phyloP scores from a whole-genome alignment of 2,113 vertebrate genomes.

The Tetrao urogallus region DNA sequence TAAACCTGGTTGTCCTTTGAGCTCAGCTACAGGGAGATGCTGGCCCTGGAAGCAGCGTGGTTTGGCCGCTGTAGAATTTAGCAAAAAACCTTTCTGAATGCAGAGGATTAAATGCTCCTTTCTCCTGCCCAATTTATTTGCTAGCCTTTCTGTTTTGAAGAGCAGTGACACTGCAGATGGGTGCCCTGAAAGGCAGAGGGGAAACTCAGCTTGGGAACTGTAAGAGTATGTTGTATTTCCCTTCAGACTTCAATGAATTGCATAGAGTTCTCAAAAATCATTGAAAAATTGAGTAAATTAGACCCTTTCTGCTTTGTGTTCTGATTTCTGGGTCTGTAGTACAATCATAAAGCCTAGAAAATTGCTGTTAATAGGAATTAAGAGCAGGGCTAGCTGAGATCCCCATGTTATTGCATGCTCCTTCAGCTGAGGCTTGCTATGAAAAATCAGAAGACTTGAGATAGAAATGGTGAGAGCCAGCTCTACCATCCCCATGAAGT shows the following conservation, averaged over 20 bases:
- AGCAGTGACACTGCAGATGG: fast-evolving
- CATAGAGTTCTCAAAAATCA: conserved; percentile 41
- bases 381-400: not conserved
- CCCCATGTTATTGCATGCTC: not conserved
- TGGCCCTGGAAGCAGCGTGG: not conserved
- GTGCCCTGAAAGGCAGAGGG: not conserved
- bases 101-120: not conserved
- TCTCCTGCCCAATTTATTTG: fast-evolving
- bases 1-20: not conserved
- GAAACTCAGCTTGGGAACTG: not conserved
- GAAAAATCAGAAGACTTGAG: not conserved
- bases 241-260: not conserved
- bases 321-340: conserved; percentile 54
- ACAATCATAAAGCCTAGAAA: conserved; percentile 24
- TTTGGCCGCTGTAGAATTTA: not conserved
- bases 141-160: not conserved
- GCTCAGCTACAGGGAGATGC: fast-evolving
- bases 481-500: not conserved
- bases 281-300: not conserved
- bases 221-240: not conserved
- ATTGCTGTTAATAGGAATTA: conserved; percentile 32
- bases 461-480: conserved; percentile 52
- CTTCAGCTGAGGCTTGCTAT: not conserved
- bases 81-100: not conserved
- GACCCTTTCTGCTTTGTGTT: not conserved